A percentile compares a stretch with the other conserved stretches of the same genome.
phyloP scores from a whole-genome alignment of 2,113 vertebrate species.

The Abramis brama region DNA sequence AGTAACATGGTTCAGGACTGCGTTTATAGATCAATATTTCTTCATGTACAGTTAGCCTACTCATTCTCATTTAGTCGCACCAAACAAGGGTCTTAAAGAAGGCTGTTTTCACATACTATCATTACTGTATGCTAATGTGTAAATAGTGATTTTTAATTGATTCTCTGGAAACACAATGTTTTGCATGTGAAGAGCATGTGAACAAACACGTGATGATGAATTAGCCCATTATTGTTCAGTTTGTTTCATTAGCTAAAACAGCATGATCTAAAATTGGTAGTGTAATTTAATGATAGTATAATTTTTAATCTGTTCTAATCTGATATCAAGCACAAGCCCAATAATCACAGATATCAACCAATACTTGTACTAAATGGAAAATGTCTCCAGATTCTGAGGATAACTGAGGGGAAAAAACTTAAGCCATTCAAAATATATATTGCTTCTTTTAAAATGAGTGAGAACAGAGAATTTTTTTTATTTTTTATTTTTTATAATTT shows the following conservation, averaged over 20 bases:
- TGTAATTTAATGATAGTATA: too few relatives aligned
- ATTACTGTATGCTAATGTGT: constrained; percentile 44
- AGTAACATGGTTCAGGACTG: neutral
- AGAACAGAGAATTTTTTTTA: too few relatives aligned
- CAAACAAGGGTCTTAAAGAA: neutral
- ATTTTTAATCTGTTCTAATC: too few relatives aligned
- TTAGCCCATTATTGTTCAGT: neutral
- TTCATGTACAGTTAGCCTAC: neutral
- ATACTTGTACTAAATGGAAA: too few relatives aligned
- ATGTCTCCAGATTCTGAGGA: too few relatives aligned
- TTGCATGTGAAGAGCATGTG: neutral
- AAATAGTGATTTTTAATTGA: constrained; percentile 40
- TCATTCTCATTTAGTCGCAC: neutral
- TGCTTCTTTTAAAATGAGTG: too few relatives aligned
- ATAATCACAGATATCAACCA: too few relatives aligned
- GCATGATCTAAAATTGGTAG: too few relatives aligned
- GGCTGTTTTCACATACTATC: neutral
- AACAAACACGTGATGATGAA: constrained; percentile 1
- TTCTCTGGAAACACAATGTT: neutral
- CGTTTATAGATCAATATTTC: neutral
- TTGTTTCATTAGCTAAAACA: neutral
- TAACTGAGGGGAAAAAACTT: too few relatives aligned
- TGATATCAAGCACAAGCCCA: too few relatives aligned
- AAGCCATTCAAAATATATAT: too few relatives aligned
- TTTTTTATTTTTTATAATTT: too few relatives aligned